Percentiles rank a stretch among this genome's conserved stretches.
Conservation (phyloP, 2,113 vertebrate species). For the Colossoma macropomum region DNA sequence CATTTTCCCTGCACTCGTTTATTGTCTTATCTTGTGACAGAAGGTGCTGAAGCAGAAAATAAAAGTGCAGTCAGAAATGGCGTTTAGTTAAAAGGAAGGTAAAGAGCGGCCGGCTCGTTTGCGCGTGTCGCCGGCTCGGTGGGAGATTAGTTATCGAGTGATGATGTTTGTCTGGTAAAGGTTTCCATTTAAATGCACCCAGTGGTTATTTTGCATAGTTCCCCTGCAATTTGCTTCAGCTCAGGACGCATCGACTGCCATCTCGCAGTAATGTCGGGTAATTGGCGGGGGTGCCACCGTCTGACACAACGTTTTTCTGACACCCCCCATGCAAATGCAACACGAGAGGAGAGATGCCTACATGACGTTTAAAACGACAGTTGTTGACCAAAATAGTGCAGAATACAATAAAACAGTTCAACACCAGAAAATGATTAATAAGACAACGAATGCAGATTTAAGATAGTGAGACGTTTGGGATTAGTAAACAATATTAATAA, state of each 20-base stretch:
- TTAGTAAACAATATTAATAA: background rate
- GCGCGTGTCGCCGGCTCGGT: slow-evolving; percentile 64
- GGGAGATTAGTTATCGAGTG: slow-evolving; percentile 82
- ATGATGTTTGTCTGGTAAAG: slow-evolving; percentile 85
- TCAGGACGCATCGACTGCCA: slow-evolving; percentile 73
- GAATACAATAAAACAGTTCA: background rate
- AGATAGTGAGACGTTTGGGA: background rate
- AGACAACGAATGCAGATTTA: background rate
- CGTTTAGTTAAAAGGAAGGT: slow-evolving; percentile 85
- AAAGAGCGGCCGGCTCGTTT: slow-evolving; percentile 67
- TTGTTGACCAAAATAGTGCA: background rate
- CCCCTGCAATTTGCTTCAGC: slow-evolving; percentile 82
- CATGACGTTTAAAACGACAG: slow-evolving; percentile 21
- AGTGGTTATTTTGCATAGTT: slow-evolving; percentile 82
- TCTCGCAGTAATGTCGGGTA: slow-evolving; percentile 76
- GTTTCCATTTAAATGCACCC: slow-evolving; percentile 85
- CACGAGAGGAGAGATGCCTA: slow-evolving; percentile 47
- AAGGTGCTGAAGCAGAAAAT: slow-evolving; percentile 76
- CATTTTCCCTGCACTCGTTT: slow-evolving; percentile 61
- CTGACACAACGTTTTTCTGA: slow-evolving; percentile 46
- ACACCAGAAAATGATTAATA: background rate
- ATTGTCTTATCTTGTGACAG: slow-evolving; percentile 74
- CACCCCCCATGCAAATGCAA: slow-evolving; percentile 36
- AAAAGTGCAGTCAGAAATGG: slow-evolving; percentile 72
- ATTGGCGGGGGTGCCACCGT: slow-evolving; percentile 70